A percentile compares a stretch with the other conserved stretches of the same genome.
phyloP scores from a whole-genome alignment of 2,888 invertebrate genomes.

The Nymphalis urticae region DNA sequence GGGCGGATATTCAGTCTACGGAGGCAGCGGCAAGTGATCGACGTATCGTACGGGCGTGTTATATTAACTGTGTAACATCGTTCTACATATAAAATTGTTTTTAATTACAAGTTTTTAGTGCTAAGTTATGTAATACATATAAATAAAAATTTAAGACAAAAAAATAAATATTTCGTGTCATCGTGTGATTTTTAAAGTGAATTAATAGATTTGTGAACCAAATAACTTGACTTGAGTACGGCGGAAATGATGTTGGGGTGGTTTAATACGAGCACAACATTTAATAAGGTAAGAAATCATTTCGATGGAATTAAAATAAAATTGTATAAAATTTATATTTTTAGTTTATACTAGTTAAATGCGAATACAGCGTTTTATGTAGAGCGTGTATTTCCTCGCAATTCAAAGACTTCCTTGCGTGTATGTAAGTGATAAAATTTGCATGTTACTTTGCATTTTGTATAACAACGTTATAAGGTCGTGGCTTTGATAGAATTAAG shows the following conservation, averaged over 20 bases:
- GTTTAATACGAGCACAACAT: slow-evolving; percentile 59
- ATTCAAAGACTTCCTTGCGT: slow-evolving; percentile 31
- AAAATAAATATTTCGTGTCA: slow-evolving; percentile 30
- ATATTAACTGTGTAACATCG: slow-evolving; percentile 60
- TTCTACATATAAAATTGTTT: slow-evolving; percentile 52
- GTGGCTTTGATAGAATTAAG: slow-evolving; percentile 27
- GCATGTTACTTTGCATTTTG: slow-evolving; percentile 38
- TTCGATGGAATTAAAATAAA: slow-evolving; percentile 19
- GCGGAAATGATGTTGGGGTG: slow-evolving; percentile 63
- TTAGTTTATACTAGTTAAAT: neutral
- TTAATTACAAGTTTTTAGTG: slow-evolving; percentile 44
- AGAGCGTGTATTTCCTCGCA: slow-evolving; percentile 20
- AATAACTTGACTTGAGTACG: slow-evolving; percentile 59
- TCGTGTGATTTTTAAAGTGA: slow-evolving; percentile 58
- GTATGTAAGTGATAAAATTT: slow-evolving; percentile 36
- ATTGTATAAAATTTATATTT: slow-evolving; percentile 3
- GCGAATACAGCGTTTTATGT: slow-evolving; percentile 15
- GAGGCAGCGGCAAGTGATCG: slow-evolving; percentile 48
- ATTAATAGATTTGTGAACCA: slow-evolving; percentile 60
- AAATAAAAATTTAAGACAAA: slow-evolving; percentile 17
- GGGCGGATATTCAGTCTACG: slow-evolving; percentile 70
- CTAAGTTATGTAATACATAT: slow-evolving; percentile 31
- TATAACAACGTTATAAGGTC: slow-evolving; percentile 29
- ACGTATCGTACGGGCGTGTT: slow-evolving; percentile 46
- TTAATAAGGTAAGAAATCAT: slow-evolving; percentile 60